Conservation (phyloP, 92 coral and sea anemone genomes). For the Epizoanthus fatuus region DNA sequence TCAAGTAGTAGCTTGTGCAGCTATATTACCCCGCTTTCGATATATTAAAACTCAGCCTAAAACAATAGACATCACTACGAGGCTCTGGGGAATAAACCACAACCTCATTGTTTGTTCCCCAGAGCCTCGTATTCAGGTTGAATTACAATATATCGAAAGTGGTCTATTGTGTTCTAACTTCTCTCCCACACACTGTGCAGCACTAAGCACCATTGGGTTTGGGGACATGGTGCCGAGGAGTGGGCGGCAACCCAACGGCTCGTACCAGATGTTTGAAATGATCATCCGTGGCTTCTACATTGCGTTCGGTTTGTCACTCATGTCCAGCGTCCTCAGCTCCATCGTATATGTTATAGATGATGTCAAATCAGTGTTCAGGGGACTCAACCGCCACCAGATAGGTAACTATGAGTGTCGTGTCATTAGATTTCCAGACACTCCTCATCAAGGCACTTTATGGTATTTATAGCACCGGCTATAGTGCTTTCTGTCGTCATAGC, state of each 20-base stretch:
- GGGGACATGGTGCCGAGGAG: constrained; percentile 46
- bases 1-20: too few relatives aligned
- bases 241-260: constrained; percentile 8
- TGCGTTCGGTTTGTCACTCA: constrained; percentile 24
- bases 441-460: too few relatives aligned
- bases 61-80: too few relatives aligned
- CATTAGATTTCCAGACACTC: too few relatives aligned
- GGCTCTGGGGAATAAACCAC: too few relatives aligned
- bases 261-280: constrained; percentile 28
- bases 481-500: too few relatives aligned
- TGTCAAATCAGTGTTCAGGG: constrained; percentile 8
- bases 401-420: not conserved
- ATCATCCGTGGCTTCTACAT: constrained; percentile 31
- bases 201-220: constrained; percentile 37
- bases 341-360: constrained; percentile 20
- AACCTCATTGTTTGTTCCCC: too few relatives aligned
- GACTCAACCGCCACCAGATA: not conserved
- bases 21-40: too few relatives aligned
- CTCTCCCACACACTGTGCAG: not conserved
- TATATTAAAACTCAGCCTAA: too few relatives aligned
- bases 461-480: too few relatives aligned
- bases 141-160: too few relatives aligned
- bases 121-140: too few relatives aligned
- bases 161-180: not conserved
- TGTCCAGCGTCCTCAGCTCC: constrained; percentile 38